Base-by-base conservation (phyloP, 2,113 vertebrate species). In the Ramphastos sulfuratus region DNA sequence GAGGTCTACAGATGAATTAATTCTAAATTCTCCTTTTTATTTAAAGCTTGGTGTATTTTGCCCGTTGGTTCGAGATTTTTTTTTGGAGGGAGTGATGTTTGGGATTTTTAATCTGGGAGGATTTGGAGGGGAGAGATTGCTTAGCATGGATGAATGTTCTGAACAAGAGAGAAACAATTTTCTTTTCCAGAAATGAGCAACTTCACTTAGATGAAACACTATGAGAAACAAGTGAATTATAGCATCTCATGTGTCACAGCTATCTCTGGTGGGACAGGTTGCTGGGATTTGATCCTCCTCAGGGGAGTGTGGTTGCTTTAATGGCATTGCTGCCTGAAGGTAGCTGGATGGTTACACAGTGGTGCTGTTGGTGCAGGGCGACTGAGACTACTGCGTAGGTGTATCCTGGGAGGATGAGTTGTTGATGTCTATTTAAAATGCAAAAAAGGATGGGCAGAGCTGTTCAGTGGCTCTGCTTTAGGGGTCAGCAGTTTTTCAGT, bases 321-420 rank as follows among this genome's bases (percentile, higher is more conserved):
- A n/a, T 11, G 15, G 39, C 39, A 8, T 1, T 30, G 23, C 42
- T 73, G 2, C 7, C 3, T 50, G 19, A 13, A 9, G 14, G 48
- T 30, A 15, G n/a, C 37, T 31, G 52, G 37, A n/a, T 31, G 52
- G 52, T 72, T 56, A 42, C 39, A 6, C 48, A 8, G 23, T 16
- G 31, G 11, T 30, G 54, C 58, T 0, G 0, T 35, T 18, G 8
- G 5, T 61, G 48, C 65, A 56, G 44, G 78, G 37, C 0, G 0
- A 14, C 63, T 37, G 76, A 52, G 67, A 33, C 50, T 56, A 7
- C 78, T 82, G 88, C 9, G 88, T 92, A 27, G 80, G 87, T 90
- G 79, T 82, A 75, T 69, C 82, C 72, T 25, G 72, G 61, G 75
- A 27, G 67, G 60, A 12, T 30, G 12, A 37, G 17, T 82, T 27